These are phyloP conservation scores for Stenopsyche tienmushanensis DNA, from an alignment of 1,140 invertebrate species.

Conservation along the genomic window DNA sequence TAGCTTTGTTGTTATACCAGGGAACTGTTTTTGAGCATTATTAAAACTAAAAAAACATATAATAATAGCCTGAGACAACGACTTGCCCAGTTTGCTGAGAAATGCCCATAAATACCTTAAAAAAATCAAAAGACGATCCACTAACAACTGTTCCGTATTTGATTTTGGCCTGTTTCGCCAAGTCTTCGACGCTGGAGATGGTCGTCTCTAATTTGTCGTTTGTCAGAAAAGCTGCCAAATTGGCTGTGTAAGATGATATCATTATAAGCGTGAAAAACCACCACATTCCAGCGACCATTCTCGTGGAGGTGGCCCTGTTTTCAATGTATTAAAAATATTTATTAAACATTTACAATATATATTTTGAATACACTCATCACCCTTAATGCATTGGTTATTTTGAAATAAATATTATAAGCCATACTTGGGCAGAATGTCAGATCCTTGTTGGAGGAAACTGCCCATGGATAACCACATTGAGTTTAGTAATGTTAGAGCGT, in stretches of 20 bases:
- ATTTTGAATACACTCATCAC: no score
- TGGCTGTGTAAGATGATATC: conserved; percentile 94
- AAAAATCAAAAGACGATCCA: conserved; percentile 77
- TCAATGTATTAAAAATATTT: no score
- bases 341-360: no score
- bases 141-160: conserved; percentile 78
- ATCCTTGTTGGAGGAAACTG: conserved; percentile 79
- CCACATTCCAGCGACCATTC: conserved; percentile 83
- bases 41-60: no score
- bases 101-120: conserved; percentile 63
- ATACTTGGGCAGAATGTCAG: conserved; percentile 78
- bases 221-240: conserved; percentile 92
- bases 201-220: conserved; percentile 80
- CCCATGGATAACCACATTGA: conserved; percentile 77
- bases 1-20: no score
- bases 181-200: conserved; percentile 84
- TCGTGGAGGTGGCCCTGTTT: conserved; percentile 69
- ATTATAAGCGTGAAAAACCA: conserved; percentile 98
- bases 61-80: no score
- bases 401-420: no score
- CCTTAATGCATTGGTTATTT: no score
- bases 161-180: conserved; percentile 85
- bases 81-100: no score
- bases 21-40: no score
- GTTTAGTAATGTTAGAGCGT: conserved; percentile 75